phyloP scores from a whole-genome alignment of 2,888 invertebrate genomes.

The Chromoteleia sp. region DNA sequence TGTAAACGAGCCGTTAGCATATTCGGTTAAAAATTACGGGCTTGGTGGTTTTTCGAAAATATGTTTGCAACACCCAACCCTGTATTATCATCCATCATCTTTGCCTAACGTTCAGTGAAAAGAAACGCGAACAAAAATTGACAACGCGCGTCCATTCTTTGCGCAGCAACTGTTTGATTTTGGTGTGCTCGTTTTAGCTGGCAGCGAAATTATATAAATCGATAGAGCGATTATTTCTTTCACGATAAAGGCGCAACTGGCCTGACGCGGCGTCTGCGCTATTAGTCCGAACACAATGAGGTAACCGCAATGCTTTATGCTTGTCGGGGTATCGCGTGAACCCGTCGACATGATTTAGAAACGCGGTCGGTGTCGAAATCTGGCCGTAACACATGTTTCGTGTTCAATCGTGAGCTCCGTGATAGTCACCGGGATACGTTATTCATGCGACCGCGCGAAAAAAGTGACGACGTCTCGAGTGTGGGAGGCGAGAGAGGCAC shows the following conservation, averaged over 20 bases:
- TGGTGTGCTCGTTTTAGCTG: neutral
- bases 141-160: slow-evolving; percentile 26
- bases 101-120: slow-evolving; percentile 7
- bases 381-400: slow-evolving; percentile 75
- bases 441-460: slow-evolving; percentile 49
- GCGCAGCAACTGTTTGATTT: slow-evolving; percentile 33
- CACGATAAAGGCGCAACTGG: slow-evolving; percentile 52
- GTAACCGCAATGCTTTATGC: slow-evolving; percentile 75
- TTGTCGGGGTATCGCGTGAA: slow-evolving; percentile 70
- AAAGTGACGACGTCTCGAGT: slow-evolving; percentile 46
- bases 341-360: slow-evolving; percentile 77
- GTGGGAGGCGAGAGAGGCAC: slow-evolving; percentile 49
- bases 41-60: slow-evolving; percentile 6
- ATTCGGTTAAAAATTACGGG: slow-evolving; percentile 16
- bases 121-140: slow-evolving; percentile 9
- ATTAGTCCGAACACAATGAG: slow-evolving; percentile 80
- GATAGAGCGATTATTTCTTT: slow-evolving; percentile 54
- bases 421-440: slow-evolving; percentile 69
- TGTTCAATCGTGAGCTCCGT: slow-evolving; percentile 74
- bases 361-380: slow-evolving; percentile 75
- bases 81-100: slow-evolving; percentile 22
- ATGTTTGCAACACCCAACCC: slow-evolving; percentile 1
- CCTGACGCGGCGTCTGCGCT: slow-evolving; percentile 72
- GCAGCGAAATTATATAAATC: slow-evolving; percentile 49
- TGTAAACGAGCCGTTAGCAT: slow-evolving; percentile 26